Conservation (phyloP, 2,888 invertebrate genomes). For the Pollenia labialis region DNA sequence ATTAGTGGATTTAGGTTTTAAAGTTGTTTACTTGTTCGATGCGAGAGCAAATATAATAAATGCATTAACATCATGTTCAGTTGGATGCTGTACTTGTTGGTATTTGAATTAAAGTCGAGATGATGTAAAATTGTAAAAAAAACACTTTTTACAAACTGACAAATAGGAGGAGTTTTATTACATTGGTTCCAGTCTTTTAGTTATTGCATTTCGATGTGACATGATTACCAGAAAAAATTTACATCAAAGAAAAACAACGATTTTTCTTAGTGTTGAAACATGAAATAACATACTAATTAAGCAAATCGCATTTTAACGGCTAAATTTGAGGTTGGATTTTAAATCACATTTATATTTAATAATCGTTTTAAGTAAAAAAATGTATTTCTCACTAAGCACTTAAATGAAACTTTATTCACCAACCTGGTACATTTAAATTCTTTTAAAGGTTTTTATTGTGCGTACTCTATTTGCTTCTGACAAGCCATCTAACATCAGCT, state of each 20-base stretch:
- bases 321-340: too few species aligned
- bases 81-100: slow-evolving; percentile 23
- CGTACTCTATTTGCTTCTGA: too few species aligned
- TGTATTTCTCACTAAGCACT: too few species aligned
- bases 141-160: not conserved
- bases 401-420: too few species aligned
- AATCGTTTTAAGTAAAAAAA: too few species aligned
- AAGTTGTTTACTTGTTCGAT: not conserved
- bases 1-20: slow-evolving; percentile 27
- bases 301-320: too few species aligned
- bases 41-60: not conserved
- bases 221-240: slow-evolving; percentile 9
- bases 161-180: slow-evolving; percentile 62
- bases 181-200: slow-evolving; percentile 64
- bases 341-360: too few species aligned
- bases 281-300: too few species aligned
- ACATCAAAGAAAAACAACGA: not conserved
- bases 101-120: slow-evolving; percentile 43
- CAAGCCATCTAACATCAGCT: too few species aligned
- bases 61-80: slow-evolving; percentile 2
- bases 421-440: too few species aligned
- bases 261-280: too few species aligned
- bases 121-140: slow-evolving; percentile 39
- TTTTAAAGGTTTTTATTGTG: too few species aligned
- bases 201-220: not conserved